Evolutionary conservation across 1,140 invertebrate species (phyloP).

Genomic region (Helicoverpa zea): DNA sequence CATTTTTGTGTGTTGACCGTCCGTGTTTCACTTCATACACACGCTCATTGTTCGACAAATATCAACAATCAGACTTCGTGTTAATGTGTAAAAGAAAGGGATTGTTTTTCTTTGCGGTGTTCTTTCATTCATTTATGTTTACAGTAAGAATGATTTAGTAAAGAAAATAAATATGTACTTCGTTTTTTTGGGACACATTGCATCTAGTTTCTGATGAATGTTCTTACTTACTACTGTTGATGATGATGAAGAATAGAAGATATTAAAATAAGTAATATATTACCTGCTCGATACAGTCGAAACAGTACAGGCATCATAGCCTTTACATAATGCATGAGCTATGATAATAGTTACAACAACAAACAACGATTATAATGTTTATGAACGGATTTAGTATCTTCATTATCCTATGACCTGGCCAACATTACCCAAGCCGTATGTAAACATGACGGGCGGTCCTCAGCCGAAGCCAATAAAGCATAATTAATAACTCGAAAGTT

Average conservation of each 20-base stretch:
- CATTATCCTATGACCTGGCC: constrained; percentile 65
- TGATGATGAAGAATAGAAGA: too few relatives aligned
- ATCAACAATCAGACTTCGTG: constrained; percentile 35
- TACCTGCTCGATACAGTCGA: too few relatives aligned
- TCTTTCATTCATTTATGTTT: background rate
- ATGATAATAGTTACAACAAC: constrained; percentile 19
- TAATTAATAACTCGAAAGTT: constrained; percentile 81
- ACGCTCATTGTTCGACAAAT: constrained; percentile 41
- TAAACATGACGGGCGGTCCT: constrained; percentile 65
- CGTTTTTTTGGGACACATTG: too few relatives aligned
- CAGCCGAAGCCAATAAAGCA: constrained; percentile 65
- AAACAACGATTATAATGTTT: constrained; percentile 19
- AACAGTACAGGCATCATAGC: background rate
- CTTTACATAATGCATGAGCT: background rate
- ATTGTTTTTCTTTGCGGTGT: constrained; percentile 22
- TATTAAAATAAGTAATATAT: too few relatives aligned
- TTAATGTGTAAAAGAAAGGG: constrained; percentile 33
- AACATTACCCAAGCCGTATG: constrained; percentile 66
- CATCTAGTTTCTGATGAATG: too few relatives aligned
- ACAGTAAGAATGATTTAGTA: too few relatives aligned
- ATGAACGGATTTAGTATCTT: constrained; percentile 56
- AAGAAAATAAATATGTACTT: too few relatives aligned
- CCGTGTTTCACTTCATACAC: constrained; percentile 22
- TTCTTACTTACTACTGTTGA: too few relatives aligned
- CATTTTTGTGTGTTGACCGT: constrained; percentile 34